Base-by-base conservation (phyloP, 2,888 invertebrate genomes). In the Lycaena phlaeas region DNA sequence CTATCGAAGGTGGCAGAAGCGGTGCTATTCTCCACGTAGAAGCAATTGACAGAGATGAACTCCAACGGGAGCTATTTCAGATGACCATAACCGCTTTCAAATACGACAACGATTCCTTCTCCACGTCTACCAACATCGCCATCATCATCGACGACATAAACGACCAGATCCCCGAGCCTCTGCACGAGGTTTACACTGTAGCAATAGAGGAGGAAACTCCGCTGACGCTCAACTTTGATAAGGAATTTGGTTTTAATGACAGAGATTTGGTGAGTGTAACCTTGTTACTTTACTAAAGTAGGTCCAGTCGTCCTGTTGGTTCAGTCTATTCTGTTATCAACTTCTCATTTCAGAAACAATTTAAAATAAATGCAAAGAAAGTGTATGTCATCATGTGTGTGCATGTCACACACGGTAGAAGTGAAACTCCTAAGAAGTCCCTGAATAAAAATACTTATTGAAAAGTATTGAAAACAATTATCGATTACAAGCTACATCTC, bases 161-260 rank as follows among this genome's bases (percentile, higher is more conserved):
- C 59, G 91, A 93, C 59, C 87, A 92, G 56, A 57, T 54, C 9
- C 93, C 93, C 0, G 53, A 57, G 50, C 86, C 89, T 0, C 54
- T 73, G 9, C 56, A 70, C 0, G 14, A 51, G 0, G 66, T 64
- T 3, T 75, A 79, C 43, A 42, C 36, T 4, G 63, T 87, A 3
- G 44, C 51, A 1, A 86, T 89, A 27, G 52, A 64, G 7, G 90
- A 90, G 61, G 87, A 86, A 54, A 87, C 76, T 2, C 76, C 85
- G 5, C 57, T 76, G 55, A 82, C 82, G 0, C 59, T 87, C 1
- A 63, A 69, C 45, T 79, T 87, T 44, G 55, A 77, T 2, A 48
- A 68, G 9, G 60, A 76, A 1, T 87, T 89, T 46, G 72, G 72
- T n/a, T 86, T 87, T 34, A 69, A 85, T 50, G 87, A 88, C 53